phyloP scores from a whole-genome alignment of 2,888 invertebrate species.

The Homarus gammarus region DNA sequence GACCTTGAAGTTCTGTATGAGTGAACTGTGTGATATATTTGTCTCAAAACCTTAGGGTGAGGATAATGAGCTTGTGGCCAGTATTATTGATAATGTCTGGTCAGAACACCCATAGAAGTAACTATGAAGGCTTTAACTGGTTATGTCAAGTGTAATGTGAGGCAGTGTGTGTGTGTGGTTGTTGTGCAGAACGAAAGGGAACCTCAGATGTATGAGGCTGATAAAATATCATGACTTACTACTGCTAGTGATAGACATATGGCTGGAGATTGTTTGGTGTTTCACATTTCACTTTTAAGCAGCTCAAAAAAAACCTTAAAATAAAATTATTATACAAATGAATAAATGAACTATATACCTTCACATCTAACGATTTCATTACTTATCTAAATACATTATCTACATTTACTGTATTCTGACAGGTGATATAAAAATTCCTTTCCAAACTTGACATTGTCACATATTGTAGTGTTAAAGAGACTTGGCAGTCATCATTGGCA shows the following conservation, averaged over 20 bases:
- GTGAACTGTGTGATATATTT: background rate
- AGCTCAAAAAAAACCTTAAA: too few relatives aligned
- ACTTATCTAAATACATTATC: background rate
- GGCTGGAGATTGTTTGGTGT: background rate
- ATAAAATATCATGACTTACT: background rate
- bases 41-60: background rate
- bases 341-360: background rate
- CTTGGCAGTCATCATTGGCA: too few relatives aligned
- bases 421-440: too few relatives aligned
- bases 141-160: background rate
- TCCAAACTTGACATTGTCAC: too few relatives aligned
- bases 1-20: background rate
- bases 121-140: conserved; percentile 1
- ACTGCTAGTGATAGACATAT: conserved; percentile 12
- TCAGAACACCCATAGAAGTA: background rate
- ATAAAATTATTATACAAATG: background rate
- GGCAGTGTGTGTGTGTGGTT: background rate
- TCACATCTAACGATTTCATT: background rate
- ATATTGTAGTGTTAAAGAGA: background rate
- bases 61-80: background rate
- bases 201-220: background rate
- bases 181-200: background rate
- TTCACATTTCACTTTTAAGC: background rate
- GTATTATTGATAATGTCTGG: background rate
- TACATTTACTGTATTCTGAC: background rate